phyloP scores from a whole-genome alignment of 2,888 invertebrate species.

The Blastobasis lacticolella region DNA sequence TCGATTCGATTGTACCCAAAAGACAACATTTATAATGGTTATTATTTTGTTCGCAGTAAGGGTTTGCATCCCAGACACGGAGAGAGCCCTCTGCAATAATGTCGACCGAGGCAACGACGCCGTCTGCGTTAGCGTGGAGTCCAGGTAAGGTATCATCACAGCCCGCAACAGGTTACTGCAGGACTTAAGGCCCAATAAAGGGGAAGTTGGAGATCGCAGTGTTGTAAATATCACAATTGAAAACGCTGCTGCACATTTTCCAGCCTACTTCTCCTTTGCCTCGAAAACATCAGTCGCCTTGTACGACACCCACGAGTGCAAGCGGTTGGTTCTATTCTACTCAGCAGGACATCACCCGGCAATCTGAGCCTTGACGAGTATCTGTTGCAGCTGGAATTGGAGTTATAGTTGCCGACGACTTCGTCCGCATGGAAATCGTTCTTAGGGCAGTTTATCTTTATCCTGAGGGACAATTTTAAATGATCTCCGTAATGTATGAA shows the following conservation, averaged over 20 bases:
- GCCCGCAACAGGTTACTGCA: neutral
- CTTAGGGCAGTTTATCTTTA: no score
- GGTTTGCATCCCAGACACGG: constrained; percentile 41
- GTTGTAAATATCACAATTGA: no score
- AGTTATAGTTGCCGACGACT: no score
- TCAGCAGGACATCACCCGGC: no score
- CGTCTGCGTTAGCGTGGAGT: constrained; percentile 41
- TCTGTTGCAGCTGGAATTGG: neutral
- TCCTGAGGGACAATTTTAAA: no score
- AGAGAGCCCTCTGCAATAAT: constrained; percentile 35
- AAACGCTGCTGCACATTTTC: no score
- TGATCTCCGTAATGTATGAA: no score
- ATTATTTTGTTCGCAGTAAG: constrained; percentile 34
- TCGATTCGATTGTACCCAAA: neutral
- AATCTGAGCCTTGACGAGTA: neutral
- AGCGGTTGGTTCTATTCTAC: neutral
- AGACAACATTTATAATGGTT: neutral
- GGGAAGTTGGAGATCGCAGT: no score
- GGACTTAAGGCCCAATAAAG: neutral
- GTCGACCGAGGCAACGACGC: constrained; percentile 54
- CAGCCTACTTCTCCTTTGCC: no score
- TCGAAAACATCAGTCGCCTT: neutral
- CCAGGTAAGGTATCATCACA: constrained; percentile 38
- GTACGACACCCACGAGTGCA: neutral
- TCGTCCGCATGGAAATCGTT: no score